phyloP scores from a whole-genome alignment of 2,888 invertebrate species.

The Griposia aprilina region DNA sequence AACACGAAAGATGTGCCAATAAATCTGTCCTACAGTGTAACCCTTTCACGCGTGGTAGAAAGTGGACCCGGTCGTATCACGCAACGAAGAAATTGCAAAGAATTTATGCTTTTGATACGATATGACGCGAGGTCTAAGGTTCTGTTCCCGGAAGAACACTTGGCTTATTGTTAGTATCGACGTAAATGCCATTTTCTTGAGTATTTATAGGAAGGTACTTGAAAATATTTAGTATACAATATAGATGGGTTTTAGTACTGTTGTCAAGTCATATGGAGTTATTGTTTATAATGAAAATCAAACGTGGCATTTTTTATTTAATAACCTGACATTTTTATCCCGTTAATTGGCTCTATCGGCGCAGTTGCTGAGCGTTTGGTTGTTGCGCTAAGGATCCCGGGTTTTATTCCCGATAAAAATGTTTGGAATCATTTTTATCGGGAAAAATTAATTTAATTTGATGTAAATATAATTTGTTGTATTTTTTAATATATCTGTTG shows the following conservation, averaged over 20 bases:
- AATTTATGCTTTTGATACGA: constrained; percentile 88
- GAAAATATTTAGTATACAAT: constrained; percentile 34
- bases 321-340: background rate
- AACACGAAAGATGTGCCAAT: constrained; percentile 37
- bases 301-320: background rate
- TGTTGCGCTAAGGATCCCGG: background rate
- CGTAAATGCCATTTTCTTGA: constrained; percentile 54
- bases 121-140: constrained; percentile 82
- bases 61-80: constrained; percentile 88
- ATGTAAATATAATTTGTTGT: too few species aligned
- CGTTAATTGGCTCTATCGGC: background rate
- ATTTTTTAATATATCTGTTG: too few species aligned
- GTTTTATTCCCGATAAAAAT: background rate
- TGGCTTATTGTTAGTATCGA: constrained; percentile 68
- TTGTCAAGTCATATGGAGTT: constrained; percentile 9
- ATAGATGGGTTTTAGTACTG: constrained; percentile 19
- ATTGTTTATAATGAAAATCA: constrained; percentile 1
- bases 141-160: constrained; percentile 76
- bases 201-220: constrained; percentile 48
- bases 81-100: constrained; percentile 90
- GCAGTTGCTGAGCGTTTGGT: background rate
- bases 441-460: too few species aligned
- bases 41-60: constrained; percentile 90
- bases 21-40: constrained; percentile 75
- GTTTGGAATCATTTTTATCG: background rate